Conservation (phyloP, 2,888 invertebrate genomes). For the Gnatocerus cornutus region DNA sequence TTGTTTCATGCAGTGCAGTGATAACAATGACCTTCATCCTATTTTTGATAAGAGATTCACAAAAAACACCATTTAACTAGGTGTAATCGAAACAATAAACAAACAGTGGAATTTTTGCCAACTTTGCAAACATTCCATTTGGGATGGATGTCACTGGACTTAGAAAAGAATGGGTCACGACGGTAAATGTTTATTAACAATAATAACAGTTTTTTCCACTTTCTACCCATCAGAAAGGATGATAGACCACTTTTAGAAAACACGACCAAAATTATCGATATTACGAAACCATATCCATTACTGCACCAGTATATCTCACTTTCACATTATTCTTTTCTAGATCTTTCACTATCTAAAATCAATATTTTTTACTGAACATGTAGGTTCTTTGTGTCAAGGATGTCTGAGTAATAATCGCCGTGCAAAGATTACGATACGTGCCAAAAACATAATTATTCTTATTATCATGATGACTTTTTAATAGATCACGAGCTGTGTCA, state of each 20-base stretch:
- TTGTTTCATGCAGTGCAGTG: background rate
- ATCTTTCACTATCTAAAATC: conserved; percentile 24
- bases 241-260: background rate
- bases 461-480: background rate
- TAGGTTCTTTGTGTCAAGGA: conserved; percentile 43
- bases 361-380: conserved; percentile 21
- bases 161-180: too few relatives aligned
- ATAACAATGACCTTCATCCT: background rate
- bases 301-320: conserved; percentile 18
- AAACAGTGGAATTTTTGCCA: too few relatives aligned
- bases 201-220: too few relatives aligned
- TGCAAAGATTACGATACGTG: conserved; percentile 3
- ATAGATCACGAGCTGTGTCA: background rate
- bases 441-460: conserved; percentile 7
- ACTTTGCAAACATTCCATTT: too few relatives aligned
- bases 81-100: too few relatives aligned
- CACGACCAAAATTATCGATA: background rate
- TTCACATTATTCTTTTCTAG: conserved; percentile 41
- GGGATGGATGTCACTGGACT: too few relatives aligned
- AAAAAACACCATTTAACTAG: background rate
- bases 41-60: background rate
- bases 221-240: too few relatives aligned
- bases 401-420: conserved; percentile 9
- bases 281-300: conserved; percentile 15
- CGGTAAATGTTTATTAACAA: too few relatives aligned